Percentiles rank a stretch among this genome's conserved stretches.
phyloP scores from a whole-genome alignment of 2,113 vertebrate species.

The Copsychus sechellarum region DNA sequence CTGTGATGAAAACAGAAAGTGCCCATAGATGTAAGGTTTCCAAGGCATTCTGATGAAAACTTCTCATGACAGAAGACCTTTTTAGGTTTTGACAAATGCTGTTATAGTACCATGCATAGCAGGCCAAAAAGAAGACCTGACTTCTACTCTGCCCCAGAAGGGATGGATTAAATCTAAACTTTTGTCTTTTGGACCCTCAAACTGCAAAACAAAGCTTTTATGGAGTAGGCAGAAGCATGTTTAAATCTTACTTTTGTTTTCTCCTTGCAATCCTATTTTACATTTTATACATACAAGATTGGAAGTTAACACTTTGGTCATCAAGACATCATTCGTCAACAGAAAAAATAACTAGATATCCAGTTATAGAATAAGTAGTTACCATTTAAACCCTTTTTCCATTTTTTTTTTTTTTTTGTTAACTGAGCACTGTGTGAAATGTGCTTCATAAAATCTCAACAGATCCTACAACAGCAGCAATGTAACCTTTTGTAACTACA shows the following conservation, averaged over 20 bases:
- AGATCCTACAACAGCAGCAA: not conserved
- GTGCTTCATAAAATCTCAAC: not conserved
- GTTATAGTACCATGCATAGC: not conserved
- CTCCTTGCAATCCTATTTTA: not conserved
- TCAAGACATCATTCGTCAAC: not conserved
- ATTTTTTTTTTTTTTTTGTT: rapidly evolving
- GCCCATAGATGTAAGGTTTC: slow-evolving; percentile 28
- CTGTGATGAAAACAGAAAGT: slow-evolving; percentile 69
- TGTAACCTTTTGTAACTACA: not conserved
- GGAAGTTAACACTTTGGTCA: not conserved
- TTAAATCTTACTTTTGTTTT: not conserved
- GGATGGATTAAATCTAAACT: not conserved
- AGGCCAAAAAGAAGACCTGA: not conserved
- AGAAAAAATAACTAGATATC: not conserved
- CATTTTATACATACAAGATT: not conserved
- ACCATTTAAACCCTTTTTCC: not conserved
- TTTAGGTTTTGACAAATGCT: not conserved
- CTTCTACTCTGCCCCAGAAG: not conserved
- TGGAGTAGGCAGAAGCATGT: not conserved
- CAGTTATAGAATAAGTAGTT: not conserved
- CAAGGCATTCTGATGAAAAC: slow-evolving; percentile 15
- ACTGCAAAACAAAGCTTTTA: not conserved
- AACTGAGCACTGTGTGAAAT: not conserved
- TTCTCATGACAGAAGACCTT: slow-evolving; percentile 10
- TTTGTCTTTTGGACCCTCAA: not conserved